These are phyloP conservation scores for Actinernus sp. DNA, from an alignment of 92 coral and sea anemone species.

Conservation along the genomic window DNA sequence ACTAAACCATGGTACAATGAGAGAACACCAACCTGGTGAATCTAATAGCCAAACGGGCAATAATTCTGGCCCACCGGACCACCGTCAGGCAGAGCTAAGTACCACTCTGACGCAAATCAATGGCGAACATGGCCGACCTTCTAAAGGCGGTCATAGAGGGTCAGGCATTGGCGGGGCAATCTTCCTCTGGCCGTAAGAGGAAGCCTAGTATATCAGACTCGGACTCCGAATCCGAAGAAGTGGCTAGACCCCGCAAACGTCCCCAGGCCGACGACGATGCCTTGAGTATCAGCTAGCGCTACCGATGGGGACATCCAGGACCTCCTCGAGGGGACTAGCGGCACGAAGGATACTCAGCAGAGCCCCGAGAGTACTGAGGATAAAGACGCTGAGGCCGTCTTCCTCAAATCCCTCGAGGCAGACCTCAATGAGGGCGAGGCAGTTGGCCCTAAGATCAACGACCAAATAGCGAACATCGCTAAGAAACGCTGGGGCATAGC, in stretches of 20 bases:
- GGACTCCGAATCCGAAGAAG: not conserved
- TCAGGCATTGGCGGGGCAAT: not conserved
- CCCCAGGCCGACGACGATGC: not conserved
- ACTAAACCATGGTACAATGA: no score
- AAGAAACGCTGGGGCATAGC: not conserved
- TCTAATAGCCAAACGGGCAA: no score
- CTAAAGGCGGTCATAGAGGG: not conserved
- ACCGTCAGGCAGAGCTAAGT: not conserved
- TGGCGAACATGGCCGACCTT: slow-evolving; percentile 5
- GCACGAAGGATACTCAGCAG: no score
- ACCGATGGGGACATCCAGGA: no score
- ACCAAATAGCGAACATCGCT: slow-evolving; percentile 22
- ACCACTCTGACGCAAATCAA: slow-evolving; percentile 7
- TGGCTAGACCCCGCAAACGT: not conserved
- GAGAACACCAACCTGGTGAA: no score
- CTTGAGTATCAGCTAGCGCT: no score
- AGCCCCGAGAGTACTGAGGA: not conserved
- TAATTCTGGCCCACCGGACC: no score
- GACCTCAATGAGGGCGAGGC: no score
- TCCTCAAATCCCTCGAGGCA: no score
- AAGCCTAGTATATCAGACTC: not conserved
- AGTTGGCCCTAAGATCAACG: no score
- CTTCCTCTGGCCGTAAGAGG: not conserved
- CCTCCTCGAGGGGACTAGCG: not conserved
- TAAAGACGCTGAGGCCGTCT: slow-evolving; percentile 13